Percentiles rank a stretch among this genome's conserved stretches.
These are phyloP conservation scores for Halcyon leucocephala DNA, from an alignment of 2,797 vertebrate genomes.

Conservation along the genomic window DNA sequence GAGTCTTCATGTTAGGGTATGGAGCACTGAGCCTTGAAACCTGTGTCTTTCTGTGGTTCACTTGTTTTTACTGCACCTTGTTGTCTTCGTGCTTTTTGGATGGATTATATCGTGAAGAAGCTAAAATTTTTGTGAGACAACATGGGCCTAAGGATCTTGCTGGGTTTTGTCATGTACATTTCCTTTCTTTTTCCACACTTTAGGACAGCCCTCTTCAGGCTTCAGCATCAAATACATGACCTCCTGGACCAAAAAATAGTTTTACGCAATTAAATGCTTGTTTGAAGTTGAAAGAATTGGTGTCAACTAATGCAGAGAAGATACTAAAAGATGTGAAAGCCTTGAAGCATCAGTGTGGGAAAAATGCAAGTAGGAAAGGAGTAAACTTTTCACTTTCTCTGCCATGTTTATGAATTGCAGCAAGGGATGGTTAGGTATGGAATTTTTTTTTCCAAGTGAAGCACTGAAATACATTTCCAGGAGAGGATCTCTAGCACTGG, in stretches of 20 bases:
- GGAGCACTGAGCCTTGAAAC: not conserved
- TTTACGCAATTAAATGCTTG: not conserved
- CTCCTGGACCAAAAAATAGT: not conserved
- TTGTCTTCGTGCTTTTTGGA: not conserved
- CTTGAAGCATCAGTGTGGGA: not conserved
- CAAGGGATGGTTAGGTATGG: not conserved
- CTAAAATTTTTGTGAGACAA: not conserved
- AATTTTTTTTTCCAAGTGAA: not conserved
- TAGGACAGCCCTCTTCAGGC: not conserved
- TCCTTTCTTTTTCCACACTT: not conserved
- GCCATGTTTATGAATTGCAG: not conserved
- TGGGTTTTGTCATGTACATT: rapidly evolving
- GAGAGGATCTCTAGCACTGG: not conserved
- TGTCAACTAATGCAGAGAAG: not conserved
- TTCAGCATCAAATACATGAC: not conserved
- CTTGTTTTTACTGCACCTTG: not conserved
- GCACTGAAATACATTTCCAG: not conserved
- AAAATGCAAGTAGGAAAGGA: not conserved
- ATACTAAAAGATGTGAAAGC: not conserved
- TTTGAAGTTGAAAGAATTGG: not conserved
- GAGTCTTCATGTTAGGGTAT: not conserved
- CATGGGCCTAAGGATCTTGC: not conserved
- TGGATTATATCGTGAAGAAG: not conserved
- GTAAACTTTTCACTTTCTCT: not conserved
- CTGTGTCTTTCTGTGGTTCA: not conserved